Base-by-base conservation (phyloP, 2,113 vertebrate species). In the Amblyornis subalaris region DNA sequence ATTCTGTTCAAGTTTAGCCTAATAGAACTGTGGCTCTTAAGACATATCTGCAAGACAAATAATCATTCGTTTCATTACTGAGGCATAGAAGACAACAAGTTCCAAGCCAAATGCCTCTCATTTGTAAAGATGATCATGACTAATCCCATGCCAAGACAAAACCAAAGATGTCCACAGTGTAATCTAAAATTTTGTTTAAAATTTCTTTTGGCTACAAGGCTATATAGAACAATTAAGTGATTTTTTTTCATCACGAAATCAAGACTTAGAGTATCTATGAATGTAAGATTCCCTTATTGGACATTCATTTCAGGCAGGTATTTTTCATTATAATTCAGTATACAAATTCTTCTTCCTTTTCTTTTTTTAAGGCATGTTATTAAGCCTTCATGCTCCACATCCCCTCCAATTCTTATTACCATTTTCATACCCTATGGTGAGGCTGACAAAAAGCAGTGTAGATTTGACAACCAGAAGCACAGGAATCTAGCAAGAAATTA, bases 401-500 rank as follows among this genome's bases (percentile, higher is more conserved):
- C 40, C 73, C 94, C 80, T 94, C 79, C 81, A 48, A 72, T 40
- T 95, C 69, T 93, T 88, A 88, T 91, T 95, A 91, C n/a, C 73
- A 92, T 94, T 93, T 96, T 96, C 84, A 94, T 87, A 96, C 36
- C 85, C 55, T 94, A 67, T 31, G 60, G 91, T 96, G 92, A 96
- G 85, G 89, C 7, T 96, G 92, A 96, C 85, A 96, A 93, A 91
- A 92, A 94, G 66, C 75, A 77, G 80, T 83, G 66, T 50, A 94
- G 94, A 96, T 92, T 79, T 70, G 70, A 96, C 94, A 97, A 96
- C 73, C 57, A 53, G 61, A 94, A 90, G 86, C 62, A 29, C 25
- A 94, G 57, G 85, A 93, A 80, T 95, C 92, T 94, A 96, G 90
- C 51, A 93, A 88, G 45, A 97, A 97, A 93, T 96, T 95, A 96